phyloP scores from a whole-genome alignment of 2,113 vertebrate genomes.

The Chionomys nivalis region DNA sequence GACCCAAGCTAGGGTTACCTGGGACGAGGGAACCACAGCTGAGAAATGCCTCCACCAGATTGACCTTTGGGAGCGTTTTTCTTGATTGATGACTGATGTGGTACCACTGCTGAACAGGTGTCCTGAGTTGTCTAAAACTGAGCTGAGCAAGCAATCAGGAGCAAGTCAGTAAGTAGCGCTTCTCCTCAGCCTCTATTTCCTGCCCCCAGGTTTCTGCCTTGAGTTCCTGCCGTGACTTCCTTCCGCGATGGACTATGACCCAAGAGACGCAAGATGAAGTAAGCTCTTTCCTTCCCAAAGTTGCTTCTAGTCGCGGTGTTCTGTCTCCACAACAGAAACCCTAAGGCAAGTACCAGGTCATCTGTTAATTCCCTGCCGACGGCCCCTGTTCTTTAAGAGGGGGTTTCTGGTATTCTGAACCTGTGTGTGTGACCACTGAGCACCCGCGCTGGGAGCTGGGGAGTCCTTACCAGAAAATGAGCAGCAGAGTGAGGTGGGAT shows the following conservation, averaged over 20 bases:
- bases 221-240: background rate
- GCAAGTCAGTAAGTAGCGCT: background rate
- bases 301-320: background rate
- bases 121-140: background rate
- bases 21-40: background rate
- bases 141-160: background rate
- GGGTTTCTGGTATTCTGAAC: background rate
- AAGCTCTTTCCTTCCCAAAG: background rate
- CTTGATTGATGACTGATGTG: background rate
- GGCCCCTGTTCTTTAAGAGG: background rate
- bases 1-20: background rate
- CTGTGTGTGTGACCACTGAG: background rate
- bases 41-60: background rate
- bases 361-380: background rate
- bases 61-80: too few relatives aligned
- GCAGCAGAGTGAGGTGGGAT: background rate
- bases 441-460: background rate
- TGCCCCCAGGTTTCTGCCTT: background rate
- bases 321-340: background rate
- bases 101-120: background rate
- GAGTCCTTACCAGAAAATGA: too few relatives aligned
- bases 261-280: background rate
- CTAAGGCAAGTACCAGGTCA: background rate
- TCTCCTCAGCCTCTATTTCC: background rate
- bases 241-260: background rate